Conservation (phyloP, 1,140 invertebrate genomes). For the Portunus trituberculatus region DNA sequence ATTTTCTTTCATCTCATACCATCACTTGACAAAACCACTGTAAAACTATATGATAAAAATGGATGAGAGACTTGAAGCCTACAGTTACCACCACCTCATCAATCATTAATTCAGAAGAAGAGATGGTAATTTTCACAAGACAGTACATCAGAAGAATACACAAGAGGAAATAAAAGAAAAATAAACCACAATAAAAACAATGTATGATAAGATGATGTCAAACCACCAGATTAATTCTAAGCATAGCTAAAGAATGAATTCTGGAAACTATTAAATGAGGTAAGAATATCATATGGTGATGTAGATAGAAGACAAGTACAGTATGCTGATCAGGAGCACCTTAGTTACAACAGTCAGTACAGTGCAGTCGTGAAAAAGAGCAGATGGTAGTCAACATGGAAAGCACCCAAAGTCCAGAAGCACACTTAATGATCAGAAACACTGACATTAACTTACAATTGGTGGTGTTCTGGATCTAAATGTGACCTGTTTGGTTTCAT, state of each 20-base stretch:
- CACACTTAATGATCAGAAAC: conserved; percentile 31
- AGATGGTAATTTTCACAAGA: background rate
- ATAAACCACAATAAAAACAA: no score
- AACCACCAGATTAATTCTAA: background rate
- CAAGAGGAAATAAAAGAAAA: background rate
- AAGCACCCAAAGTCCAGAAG: background rate
- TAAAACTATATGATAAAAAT: background rate
- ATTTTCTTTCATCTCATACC: background rate
- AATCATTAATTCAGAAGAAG: background rate
- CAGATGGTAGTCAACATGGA: background rate
- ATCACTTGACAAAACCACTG: background rate
- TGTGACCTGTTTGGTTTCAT: conserved; percentile 59
- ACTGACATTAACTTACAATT: conserved; percentile 64
- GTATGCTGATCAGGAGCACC: background rate
- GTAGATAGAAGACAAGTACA: background rate
- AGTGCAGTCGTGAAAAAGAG: background rate
- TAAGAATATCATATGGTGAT: background rate
- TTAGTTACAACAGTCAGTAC: background rate
- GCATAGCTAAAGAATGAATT: background rate
- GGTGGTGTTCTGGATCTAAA: conserved; percentile 52
- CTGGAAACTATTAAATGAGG: background rate
- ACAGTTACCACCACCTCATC: no score
- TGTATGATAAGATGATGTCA: background rate
- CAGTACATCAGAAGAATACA: background rate
- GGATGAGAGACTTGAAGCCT: no score